Percentiles rank a stretch among this genome's conserved stretches.
These are phyloP conservation scores for Pseudoatta argentina DNA, from an alignment of 1,140 invertebrate species.

Conservation along the genomic window DNA sequence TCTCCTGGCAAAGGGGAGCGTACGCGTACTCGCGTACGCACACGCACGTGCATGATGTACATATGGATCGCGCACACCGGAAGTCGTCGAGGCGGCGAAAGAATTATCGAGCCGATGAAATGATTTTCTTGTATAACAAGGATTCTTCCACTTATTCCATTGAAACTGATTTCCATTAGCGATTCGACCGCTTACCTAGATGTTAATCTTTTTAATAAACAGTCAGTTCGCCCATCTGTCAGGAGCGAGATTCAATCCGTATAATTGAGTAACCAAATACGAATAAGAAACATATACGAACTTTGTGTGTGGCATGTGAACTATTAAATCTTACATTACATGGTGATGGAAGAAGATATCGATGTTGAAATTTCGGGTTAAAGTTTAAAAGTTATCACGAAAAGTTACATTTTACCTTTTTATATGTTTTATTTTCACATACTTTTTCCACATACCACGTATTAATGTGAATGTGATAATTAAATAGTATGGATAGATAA, in stretches of 20 bases:
- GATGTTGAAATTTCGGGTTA: not conserved
- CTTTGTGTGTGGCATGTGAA: slow-evolving; percentile 3
- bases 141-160: not conserved
- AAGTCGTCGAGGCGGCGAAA: slow-evolving; percentile 47
- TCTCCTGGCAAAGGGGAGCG: slow-evolving; percentile 43
- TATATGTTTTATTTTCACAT: not conserved
- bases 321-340: slow-evolving; percentile 10
- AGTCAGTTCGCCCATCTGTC: not conserved
- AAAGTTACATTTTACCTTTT: not conserved
- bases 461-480: not conserved
- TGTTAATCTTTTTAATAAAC: slow-evolving; percentile 58
- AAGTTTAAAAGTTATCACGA: not conserved
- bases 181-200: slow-evolving; percentile 38
- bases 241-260: slow-evolving; percentile 1
- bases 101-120: slow-evolving; percentile 47
- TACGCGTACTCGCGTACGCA: slow-evolving; percentile 41
- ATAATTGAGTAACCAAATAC: slow-evolving; percentile 52
- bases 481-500: not conserved
- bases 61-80: slow-evolving; percentile 55
- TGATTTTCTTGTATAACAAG: slow-evolving; percentile 31
- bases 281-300: not conserved
- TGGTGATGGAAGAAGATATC: not conserved
- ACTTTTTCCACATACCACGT: not conserved
- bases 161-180: slow-evolving; percentile 38
- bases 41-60: slow-evolving; percentile 50